Evolutionary conservation across 2,797 vertebrate species (phyloP), one percentile per base, ranked within the genome.

Genomic region (Falco concolor): DNA sequence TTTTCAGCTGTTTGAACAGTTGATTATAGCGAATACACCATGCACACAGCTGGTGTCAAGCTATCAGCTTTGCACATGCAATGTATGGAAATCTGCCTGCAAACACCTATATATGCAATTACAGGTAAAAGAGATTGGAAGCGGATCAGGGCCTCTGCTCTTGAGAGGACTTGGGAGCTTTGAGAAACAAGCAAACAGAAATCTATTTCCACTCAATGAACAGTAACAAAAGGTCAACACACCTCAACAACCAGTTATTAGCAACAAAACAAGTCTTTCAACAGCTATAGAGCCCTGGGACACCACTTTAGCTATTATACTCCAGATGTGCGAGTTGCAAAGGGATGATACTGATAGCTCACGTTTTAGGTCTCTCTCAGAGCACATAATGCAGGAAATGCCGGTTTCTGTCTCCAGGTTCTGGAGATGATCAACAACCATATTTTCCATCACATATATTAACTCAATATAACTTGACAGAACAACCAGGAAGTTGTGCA

Each of bases 1-100:
- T 95, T 94, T 95, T 90, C 75, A 84, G 80, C 67, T 65, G 40
- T 86, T 63, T 80, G 70, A 63, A 42, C 57, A 34, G 21, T 27
- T 59, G 36, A 83, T 84, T 84, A 74, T 17, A 91, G 69, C 45
- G 89, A 89, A 93, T 56, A 60, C 1, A 2, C 15, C 60, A 38
- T 38, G 64, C 8, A 67, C 17, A 59, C 75, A 59, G 61, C 60
- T 83, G 44, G 6, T 83, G 65, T 65, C 57, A 78, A 36, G 49
- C 73, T 75, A 65, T 16, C 5, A 2, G 61, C 25, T 87, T 84
- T 79, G 74, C 72, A 85, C 27, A 73, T 21, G 30, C 32, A 79
- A 13, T 2, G 12, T 14, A 30, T 22, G 42, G 52, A 93, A 92
- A 89, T 64, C 65, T 89, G 74, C 49, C 45, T 90, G 63, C 56